Percentiles rank a stretch among this genome's conserved stretches.
These are phyloP conservation scores for Microdon myrmicae DNA, from an alignment of 2,888 invertebrate species.

Conservation along the genomic window DNA sequence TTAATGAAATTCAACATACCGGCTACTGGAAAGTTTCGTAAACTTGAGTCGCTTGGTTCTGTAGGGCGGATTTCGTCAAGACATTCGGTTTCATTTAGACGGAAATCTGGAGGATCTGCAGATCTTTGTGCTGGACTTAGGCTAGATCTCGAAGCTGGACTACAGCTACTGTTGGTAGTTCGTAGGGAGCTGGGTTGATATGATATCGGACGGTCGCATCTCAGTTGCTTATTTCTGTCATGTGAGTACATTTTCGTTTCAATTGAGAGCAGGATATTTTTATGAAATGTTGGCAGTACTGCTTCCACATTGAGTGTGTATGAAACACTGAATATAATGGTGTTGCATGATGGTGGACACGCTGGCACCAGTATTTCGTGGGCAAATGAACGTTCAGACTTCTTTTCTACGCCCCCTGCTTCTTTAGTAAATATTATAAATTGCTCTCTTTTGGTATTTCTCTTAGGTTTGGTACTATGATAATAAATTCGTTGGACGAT, in stretches of 20 bases:
- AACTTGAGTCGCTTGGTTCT: no score
- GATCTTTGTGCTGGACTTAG: background rate
- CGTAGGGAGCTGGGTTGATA: slow-evolving; percentile 64
- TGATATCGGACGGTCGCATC: slow-evolving; percentile 62
- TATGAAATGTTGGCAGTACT: slow-evolving; percentile 64
- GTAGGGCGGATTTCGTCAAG: no score
- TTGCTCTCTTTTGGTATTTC: slow-evolving; percentile 61
- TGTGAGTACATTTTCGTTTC: slow-evolving; percentile 62
- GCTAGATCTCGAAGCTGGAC: slow-evolving; percentile 60
- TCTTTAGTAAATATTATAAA: slow-evolving; percentile 63
- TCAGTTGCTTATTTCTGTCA: slow-evolving; percentile 49
- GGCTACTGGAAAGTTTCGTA: no score
- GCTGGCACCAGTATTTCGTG: slow-evolving; percentile 64
- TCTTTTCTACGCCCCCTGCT: slow-evolving; percentile 65
- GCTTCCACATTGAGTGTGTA: slow-evolving; percentile 65
- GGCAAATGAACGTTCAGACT: slow-evolving; percentile 64
- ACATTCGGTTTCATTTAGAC: background rate
- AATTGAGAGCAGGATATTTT: slow-evolving; percentile 62
- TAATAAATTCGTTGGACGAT: slow-evolving; percentile 61
- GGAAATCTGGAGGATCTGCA: no score
- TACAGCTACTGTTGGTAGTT: slow-evolving; percentile 62
- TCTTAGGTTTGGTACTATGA: slow-evolving; percentile 61
- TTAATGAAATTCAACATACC: no score
- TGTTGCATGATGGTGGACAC: slow-evolving; percentile 62
- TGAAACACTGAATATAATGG: slow-evolving; percentile 61